Conservation (phyloP, 1,140 invertebrate species). For the Diachasma alloeum region DNA sequence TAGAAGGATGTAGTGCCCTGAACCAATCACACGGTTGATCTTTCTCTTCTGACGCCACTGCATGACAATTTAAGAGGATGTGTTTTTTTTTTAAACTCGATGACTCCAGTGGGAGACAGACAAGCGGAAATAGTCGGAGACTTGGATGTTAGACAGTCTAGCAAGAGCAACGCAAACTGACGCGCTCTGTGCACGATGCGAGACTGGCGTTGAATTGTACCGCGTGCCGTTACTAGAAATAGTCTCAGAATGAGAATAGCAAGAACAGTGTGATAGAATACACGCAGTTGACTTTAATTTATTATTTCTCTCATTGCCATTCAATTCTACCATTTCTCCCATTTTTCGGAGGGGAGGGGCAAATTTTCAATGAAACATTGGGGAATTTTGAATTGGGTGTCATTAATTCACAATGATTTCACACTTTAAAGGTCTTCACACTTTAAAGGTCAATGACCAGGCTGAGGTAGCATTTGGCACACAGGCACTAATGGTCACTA, state of each 20-base stretch:
- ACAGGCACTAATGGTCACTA: slow-evolving; percentile 22
- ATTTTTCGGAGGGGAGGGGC: background rate
- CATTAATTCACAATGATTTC: background rate
- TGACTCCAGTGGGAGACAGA: background rate
- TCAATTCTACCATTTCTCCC: background rate
- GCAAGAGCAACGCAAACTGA: slow-evolving; percentile 33
- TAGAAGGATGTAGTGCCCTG: slow-evolving; percentile 60
- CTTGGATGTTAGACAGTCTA: background rate
- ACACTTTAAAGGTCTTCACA: background rate
- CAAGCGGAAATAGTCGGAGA: background rate
- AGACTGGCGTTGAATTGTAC: slow-evolving; percentile 42
- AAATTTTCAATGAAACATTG: background rate
- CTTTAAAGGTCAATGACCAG: slow-evolving; percentile 8
- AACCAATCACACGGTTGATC: slow-evolving; percentile 62
- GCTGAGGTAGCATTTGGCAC: slow-evolving; percentile 12
- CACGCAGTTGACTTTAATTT: slow-evolving; percentile 9
- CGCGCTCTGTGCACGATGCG: slow-evolving; percentile 43
- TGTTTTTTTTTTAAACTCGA: background rate
- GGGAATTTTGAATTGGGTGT: background rate
- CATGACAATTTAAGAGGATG: slow-evolving; percentile 44
- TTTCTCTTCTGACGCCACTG: slow-evolving; percentile 62
- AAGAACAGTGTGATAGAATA: slow-evolving; percentile 23
- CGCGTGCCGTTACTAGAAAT: slow-evolving; percentile 44
- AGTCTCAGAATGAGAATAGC: slow-evolving; percentile 52
- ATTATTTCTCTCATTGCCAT: background rate